A percentile compares a stretch with the other conserved stretches of the same genome.
Evolutionary conservation across 1,140 invertebrate species (phyloP).

Genomic region (Phymorhynchus buccinoides): DNA sequence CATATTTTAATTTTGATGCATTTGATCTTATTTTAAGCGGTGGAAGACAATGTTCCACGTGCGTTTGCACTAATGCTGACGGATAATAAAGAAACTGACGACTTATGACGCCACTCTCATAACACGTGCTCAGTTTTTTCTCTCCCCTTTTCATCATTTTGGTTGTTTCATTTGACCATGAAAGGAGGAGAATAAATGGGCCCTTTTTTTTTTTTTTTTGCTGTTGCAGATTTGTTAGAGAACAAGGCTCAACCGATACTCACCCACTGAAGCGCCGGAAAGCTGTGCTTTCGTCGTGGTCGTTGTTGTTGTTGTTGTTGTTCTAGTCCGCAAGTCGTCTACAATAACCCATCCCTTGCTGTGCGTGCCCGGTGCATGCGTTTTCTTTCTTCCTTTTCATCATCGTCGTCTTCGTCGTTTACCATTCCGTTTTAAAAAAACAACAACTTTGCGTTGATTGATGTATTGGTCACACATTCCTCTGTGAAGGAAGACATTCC

Average conservation of each 20-base stretch:
- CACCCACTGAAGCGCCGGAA: constrained; percentile 14
- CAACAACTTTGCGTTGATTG: neutral
- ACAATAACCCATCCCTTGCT: neutral
- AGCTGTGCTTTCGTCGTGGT: neutral
- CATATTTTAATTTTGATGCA: too few species aligned
- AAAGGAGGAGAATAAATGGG: too few species aligned
- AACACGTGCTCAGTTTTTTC: neutral
- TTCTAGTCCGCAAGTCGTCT: neutral
- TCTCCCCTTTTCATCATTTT: neutral
- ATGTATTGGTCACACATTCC: neutral
- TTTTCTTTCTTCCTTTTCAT: neutral
- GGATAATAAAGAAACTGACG: too few species aligned
- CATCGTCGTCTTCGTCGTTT: neutral
- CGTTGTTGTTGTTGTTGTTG: neutral
- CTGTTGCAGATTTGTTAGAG: constrained; percentile 37
- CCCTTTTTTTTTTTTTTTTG: neutral
- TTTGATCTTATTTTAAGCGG: too few species aligned
- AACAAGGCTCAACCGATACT: constrained; percentile 27
- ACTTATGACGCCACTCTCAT: neutral
- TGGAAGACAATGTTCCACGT: too few species aligned
- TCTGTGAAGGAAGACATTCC: neutral
- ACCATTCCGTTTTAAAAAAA: too few species aligned
- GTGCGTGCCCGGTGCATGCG: neutral
- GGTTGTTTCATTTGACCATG: neutral
- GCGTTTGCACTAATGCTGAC: too few species aligned